Evolutionary conservation across 2,113 vertebrate species (phyloP).

Genomic region (Otus sunia): DNA sequence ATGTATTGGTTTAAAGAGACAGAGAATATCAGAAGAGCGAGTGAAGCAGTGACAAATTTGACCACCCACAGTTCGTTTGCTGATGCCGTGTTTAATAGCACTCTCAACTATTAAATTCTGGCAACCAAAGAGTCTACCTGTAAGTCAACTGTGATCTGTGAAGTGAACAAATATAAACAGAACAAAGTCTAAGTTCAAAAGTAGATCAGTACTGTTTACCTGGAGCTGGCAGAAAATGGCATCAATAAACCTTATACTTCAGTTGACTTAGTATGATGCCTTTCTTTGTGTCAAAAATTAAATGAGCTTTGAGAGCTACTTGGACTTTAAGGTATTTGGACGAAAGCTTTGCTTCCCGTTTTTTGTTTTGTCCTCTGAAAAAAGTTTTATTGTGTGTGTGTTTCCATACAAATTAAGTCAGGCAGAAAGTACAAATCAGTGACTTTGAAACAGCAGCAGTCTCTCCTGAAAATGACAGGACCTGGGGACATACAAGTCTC

Average conservation of each 20-base stretch:
- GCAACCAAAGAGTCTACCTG: neutral
- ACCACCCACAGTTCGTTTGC: neutral
- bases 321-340: neutral
- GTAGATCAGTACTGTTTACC: neutral
- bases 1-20: neutral
- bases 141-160: neutral
- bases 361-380: neutral
- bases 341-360: neutral
- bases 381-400: neutral
- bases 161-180: neutral
- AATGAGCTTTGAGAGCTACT: neutral
- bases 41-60: neutral
- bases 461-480: neutral
- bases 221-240: neutral
- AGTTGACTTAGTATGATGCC: neutral
- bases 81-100: neutral
- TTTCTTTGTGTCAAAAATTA: neutral
- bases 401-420: neutral
- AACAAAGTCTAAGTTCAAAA: neutral
- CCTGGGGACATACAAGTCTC: neutral
- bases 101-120: neutral
- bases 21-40: neutral
- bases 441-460: conserved; percentile 10
- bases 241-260: neutral
- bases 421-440: conserved; percentile 17